Evolutionary conservation across 2,888 invertebrate genomes (phyloP), one percentile per base, ranked within the genome.

Genomic region (Lycia hirtaria): DNA sequence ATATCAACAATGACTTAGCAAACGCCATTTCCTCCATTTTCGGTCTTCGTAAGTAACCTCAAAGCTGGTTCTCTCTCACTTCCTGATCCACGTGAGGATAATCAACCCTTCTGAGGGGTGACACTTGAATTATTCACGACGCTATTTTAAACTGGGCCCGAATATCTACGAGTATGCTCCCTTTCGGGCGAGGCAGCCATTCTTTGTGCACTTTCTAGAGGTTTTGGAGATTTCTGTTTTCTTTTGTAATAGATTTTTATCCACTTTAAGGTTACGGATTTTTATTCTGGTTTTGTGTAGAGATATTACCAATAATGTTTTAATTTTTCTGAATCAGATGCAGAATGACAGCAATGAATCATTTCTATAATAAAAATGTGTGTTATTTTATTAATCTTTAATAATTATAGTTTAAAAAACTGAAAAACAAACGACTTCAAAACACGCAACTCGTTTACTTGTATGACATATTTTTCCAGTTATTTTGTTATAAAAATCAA

Each of bases 51-150:
- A 69, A 64, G 53, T 60, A 68, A 65, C 70, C 70, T 69, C 63
- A 69, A 71, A 71, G 71, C 56, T 41, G 37, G 40, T 72, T 55
- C 48, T 35, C 59, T 61, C 43, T 67, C 62, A 71, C 79, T 83
- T 82, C 80, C 78, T 80, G 81, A 79, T 75, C 72, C 73, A 59
- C 75, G 65, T 68, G 74, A 77, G 76, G 75, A 81, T 76, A 76
- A 81, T 78, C 79, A 81, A 80, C 84, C 85, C 82, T 78, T 78
- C 73, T 60, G 60, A 62, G 55, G 69, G 78, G 73, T 69, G 75
- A 72, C 75, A 68, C 68, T 67, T 84, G 83, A 84, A 86, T 85
- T 75, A 84, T 86, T 85, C 81, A 84, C 74, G 76, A 72, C 71
- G 68, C 69, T 67, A 68, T 73, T 79, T 79, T 74, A 78, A 78